Evolutionary conservation across 64 coral and sea anemone species (phyloP).

Genomic region (Dendronephthya gigantea): DNA sequence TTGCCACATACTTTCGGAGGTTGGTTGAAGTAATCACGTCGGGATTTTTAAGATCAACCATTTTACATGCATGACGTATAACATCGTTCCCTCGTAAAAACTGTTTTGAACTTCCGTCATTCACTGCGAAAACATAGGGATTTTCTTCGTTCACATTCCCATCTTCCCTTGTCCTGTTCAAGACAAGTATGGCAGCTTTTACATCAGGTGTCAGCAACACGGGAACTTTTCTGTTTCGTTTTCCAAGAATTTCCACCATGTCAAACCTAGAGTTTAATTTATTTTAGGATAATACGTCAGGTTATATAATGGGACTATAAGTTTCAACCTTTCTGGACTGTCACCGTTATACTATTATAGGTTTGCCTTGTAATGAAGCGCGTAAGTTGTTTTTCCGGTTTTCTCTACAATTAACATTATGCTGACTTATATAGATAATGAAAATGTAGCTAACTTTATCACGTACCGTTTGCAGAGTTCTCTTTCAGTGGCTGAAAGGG

Average conservation of each 20-base stretch:
- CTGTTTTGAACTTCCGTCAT: background rate
- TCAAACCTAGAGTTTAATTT: slow-evolving; percentile 7
- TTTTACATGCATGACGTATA: background rate
- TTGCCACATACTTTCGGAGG: slow-evolving; percentile 10
- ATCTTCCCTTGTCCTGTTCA: background rate
- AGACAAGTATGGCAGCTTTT: background rate
- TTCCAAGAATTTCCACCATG: slow-evolving; percentile 32
- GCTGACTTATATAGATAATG: too few relatives aligned
- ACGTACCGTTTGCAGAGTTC: too few relatives aligned
- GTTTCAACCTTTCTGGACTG: too few relatives aligned
- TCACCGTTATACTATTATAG: too few relatives aligned
- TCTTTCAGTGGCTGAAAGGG: too few relatives aligned
- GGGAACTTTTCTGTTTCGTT: slow-evolving; percentile 15
- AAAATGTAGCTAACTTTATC: too few relatives aligned
- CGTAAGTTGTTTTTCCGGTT: too few relatives aligned
- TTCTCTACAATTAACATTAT: too few relatives aligned
- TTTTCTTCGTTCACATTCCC: slow-evolving; percentile 14
- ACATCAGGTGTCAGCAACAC: background rate
- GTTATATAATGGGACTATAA: too few relatives aligned
- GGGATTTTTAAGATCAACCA: background rate
- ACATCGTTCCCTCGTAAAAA: background rate
- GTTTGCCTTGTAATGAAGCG: too few relatives aligned
- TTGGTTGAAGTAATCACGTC: background rate
- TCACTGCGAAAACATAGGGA: slow-evolving; percentile 21
- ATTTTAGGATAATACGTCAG: too few relatives aligned